Conservation (phyloP, 64 coral and sea anemone genomes). For the Astreopora myriophthalma region DNA sequence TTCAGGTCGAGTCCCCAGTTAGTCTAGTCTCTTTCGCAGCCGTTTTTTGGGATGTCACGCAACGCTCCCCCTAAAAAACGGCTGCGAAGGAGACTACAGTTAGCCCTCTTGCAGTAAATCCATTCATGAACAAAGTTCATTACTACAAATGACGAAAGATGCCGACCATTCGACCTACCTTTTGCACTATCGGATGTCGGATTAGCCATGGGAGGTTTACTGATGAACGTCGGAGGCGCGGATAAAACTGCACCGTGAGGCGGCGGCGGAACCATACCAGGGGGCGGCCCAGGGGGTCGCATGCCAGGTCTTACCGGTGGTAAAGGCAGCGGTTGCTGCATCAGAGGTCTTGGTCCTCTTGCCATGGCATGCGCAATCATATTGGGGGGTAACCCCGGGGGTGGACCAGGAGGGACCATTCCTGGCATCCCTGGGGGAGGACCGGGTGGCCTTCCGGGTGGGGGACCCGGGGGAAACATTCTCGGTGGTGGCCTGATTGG, state of each 20-base stretch:
- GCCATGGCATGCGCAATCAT: slow-evolving; percentile 70
- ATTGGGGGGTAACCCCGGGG: slow-evolving; percentile 92
- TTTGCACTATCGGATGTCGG: slow-evolving; percentile 55
- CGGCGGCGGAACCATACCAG: slow-evolving; percentile 66
- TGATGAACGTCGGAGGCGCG: slow-evolving; percentile 95
- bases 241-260: slow-evolving; percentile 92
- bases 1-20: too few species aligned
- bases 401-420: slow-evolving; percentile 76
- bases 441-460: slow-evolving; percentile 86
- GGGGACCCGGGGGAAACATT: slow-evolving; percentile 95
- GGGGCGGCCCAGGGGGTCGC: slow-evolving; percentile 84
- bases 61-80: too few species aligned
- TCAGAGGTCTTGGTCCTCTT: slow-evolving; percentile 87
- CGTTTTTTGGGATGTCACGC: too few species aligned
- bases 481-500: slow-evolving; percentile 83
- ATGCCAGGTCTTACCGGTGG: slow-evolving; percentile 78
- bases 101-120: too few species aligned
- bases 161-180: slow-evolving; percentile 3
- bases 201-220: slow-evolving; percentile 85
- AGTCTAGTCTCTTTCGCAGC: too few species aligned
- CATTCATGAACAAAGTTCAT: too few species aligned
- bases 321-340: slow-evolving; percentile 83
- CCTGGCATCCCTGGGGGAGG: slow-evolving; percentile 70
- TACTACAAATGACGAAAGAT: too few species aligned
- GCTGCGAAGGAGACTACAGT: too few species aligned